Conservation (phyloP, 1,140 invertebrate genomes). For the Drosophila melanogaster region Release_6_plus_ISO1_MT NT_037436.4:10494001-10494500, state of each 20-base stretch:
- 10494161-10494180: slow-evolving; percentile 52
- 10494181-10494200: slow-evolving; percentile 50
- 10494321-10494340: no score
- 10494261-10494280: slow-evolving; percentile 46
- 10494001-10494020: slow-evolving; percentile 28
- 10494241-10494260: slow-evolving; percentile 43
- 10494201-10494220: slow-evolving; percentile 78
- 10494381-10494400: slow-evolving; percentile 4
- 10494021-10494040: slow-evolving; percentile 39
- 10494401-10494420: slow-evolving; percentile 13
- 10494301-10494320: slow-evolving; percentile 34
- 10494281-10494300: slow-evolving; percentile 60
- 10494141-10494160: slow-evolving; percentile 49
- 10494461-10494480: slow-evolving; percentile 63
- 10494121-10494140: slow-evolving; percentile 16
- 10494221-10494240: slow-evolving; percentile 77
- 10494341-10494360: slow-evolving; percentile 5
- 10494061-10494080: slow-evolving; percentile 23
- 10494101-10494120: slow-evolving; percentile 46
- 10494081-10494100: slow-evolving; percentile 39
- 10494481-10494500: slow-evolving; percentile 19
- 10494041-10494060: slow-evolving; percentile 42
- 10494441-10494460: slow-evolving; percentile 13
- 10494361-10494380: slow-evolving; percentile 14
- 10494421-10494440: slow-evolving; percentile 7